Conservation (phyloP, 53 echinoderm and acorn worm species). For the Paracentrotus lividus region DNA sequence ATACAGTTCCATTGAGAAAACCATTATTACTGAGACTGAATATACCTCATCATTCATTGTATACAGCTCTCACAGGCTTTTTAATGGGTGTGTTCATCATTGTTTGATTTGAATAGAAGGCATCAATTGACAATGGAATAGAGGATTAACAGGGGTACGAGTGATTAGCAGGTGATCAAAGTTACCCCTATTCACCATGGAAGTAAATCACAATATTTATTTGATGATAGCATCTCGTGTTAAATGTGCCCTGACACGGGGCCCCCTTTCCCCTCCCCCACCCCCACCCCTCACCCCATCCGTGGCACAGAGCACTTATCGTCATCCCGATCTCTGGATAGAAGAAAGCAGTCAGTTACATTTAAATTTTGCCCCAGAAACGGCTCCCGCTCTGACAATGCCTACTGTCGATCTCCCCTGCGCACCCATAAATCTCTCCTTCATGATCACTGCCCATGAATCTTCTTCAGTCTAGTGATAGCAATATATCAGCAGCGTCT, state of each 20-base stretch:
- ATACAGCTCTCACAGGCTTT: slow-evolving; percentile 1
- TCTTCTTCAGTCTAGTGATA: too few species aligned
- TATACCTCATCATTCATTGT: background rate
- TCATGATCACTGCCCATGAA: slow-evolving; percentile 6
- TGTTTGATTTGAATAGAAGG: slow-evolving; percentile 20
- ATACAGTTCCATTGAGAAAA: background rate
- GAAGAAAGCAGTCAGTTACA: slow-evolving; percentile 43
- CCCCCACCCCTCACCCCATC: slow-evolving; percentile 2
- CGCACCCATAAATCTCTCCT: slow-evolving; percentile 4
- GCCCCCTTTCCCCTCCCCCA: background rate
- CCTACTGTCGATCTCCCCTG: slow-evolving; percentile 10
- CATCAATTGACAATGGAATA: background rate
- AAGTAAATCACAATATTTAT: slow-evolving; percentile 44
- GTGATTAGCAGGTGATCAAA: slow-evolving; percentile 35
- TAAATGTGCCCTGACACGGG: slow-evolving; percentile 35
- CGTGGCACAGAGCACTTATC: slow-evolving; percentile 29
- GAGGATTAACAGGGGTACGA: slow-evolving; percentile 37
- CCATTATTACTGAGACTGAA: background rate
- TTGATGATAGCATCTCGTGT: slow-evolving; percentile 38
- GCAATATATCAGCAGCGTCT: background rate
- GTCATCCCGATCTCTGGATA: background rate
- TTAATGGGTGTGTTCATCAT: background rate
- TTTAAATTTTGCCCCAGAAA: slow-evolving; percentile 49
- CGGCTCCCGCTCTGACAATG: background rate
- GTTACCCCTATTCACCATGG: slow-evolving; percentile 18